Evolutionary conservation across 2,888 invertebrate genomes (phyloP).

Genomic region (Caenorhabditis sp.): DNA sequence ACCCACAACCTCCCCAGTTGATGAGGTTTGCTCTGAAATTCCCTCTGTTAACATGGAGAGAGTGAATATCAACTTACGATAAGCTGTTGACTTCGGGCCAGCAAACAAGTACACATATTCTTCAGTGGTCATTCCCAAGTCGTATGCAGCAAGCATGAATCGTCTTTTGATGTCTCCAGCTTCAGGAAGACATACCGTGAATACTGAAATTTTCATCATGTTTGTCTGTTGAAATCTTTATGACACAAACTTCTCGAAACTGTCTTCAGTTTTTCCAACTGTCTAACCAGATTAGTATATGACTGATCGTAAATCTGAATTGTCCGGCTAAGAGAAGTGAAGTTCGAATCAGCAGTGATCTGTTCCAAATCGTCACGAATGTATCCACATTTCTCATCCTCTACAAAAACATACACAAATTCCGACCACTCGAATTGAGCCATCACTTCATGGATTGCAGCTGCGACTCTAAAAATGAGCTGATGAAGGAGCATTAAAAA

Average conservation of each 20-base stretch:
- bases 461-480: conserved; percentile 72
- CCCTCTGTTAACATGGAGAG: background rate
- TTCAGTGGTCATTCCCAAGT: conserved; percentile 66
- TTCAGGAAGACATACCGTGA: conserved; percentile 68
- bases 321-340: conserved; percentile 46
- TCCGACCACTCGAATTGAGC: conserved; percentile 72
- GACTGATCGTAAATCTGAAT: conserved; percentile 59
- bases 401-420: conserved; percentile 74
- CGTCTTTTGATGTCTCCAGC: conserved; percentile 51
- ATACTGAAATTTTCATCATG: conserved; percentile 56
- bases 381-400: conserved; percentile 71
- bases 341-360: conserved; percentile 55
- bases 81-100: conserved; percentile 65
- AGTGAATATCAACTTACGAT: conserved; percentile 28
- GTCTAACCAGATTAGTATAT: conserved; percentile 45
- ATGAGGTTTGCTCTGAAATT: conserved; percentile 58
- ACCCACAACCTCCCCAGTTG: conserved; percentile 59
- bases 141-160: conserved; percentile 63
- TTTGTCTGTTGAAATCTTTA: background rate
- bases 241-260: conserved; percentile 58
- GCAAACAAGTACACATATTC: conserved; percentile 77
- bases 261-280: conserved; percentile 53
- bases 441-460: conserved; percentile 72
- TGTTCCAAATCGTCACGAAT: conserved; percentile 69
- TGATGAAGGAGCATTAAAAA: no score